Percentiles rank a stretch among this genome's conserved stretches.
phyloP scores from a whole-genome alignment of 2,113 vertebrate genomes.

The Varanus komodoensis region DNA sequence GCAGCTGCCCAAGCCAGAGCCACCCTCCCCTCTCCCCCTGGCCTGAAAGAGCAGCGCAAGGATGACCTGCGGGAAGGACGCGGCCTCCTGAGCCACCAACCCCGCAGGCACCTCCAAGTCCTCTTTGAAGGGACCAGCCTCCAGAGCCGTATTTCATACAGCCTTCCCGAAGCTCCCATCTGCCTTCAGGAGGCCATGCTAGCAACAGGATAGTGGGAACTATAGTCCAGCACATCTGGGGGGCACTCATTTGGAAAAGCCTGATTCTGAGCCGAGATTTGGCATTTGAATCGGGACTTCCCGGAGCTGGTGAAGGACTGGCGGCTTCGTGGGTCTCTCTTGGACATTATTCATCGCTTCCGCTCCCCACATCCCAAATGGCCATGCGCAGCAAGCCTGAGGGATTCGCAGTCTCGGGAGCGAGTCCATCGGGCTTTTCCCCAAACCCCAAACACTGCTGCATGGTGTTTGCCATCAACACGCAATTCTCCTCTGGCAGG shows the following conservation, averaged over 20 bases:
- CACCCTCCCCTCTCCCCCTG: too few relatives aligned
- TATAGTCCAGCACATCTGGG: not conserved
- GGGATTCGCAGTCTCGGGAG: not conserved
- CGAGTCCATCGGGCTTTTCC: not conserved
- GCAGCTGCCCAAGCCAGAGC: fast-evolving
- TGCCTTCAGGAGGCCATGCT: not conserved
- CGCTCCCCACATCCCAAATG: not conserved
- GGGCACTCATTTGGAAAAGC: too few relatives aligned
- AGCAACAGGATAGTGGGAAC: not conserved
- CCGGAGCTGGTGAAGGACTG: not conserved
- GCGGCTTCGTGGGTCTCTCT: too few relatives aligned
- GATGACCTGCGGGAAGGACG: fast-evolving
- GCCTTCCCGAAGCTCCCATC: not conserved
- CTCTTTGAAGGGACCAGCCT: not conserved
- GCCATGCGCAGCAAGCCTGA: too few relatives aligned
- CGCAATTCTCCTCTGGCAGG: not conserved
- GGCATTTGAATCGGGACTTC: not conserved
- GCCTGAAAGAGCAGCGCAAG: too few relatives aligned
- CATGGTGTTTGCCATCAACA: fast-evolving
- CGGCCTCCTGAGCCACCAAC: too few relatives aligned
- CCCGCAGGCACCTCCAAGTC: not conserved
- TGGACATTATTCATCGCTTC: not conserved
- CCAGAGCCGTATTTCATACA: too few relatives aligned
- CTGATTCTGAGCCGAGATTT: not conserved
- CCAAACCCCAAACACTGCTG: not conserved